phyloP scores from a whole-genome alignment of 2,113 vertebrate species.

The Pseudorhombus dupliciocellatus region DNA sequence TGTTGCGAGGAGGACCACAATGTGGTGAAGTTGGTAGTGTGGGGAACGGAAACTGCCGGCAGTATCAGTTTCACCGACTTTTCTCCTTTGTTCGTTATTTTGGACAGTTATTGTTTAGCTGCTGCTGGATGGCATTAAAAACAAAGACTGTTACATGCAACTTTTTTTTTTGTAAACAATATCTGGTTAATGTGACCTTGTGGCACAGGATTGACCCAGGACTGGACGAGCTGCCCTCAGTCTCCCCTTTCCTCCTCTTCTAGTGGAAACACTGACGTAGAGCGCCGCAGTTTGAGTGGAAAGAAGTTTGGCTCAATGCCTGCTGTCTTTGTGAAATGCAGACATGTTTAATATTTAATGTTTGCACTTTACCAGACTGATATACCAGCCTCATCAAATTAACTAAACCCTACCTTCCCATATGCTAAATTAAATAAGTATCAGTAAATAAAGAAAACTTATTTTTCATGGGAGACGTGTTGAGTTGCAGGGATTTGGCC shows the following conservation, averaged over 20 bases:
- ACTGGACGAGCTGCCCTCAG: slow-evolving; percentile 19
- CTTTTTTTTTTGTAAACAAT: slow-evolving; percentile 11
- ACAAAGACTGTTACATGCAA: slow-evolving; percentile 1
- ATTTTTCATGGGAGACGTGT: background rate
- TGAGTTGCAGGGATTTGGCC: background rate
- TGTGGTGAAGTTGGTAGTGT: background rate
- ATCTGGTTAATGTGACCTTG: slow-evolving; percentile 44
- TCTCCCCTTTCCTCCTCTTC: background rate
- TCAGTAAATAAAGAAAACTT: background rate
- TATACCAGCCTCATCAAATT: background rate
- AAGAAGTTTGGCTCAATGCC: background rate
- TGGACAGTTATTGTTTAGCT: background rate
- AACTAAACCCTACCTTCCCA: background rate
- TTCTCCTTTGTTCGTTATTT: slow-evolving; percentile 9
- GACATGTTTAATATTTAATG: background rate
- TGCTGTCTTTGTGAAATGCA: background rate
- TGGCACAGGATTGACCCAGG: slow-evolving; percentile 7
- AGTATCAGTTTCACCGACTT: background rate
- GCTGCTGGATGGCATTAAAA: background rate
- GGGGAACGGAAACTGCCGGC: background rate
- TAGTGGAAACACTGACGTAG: background rate
- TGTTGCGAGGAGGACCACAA: background rate
- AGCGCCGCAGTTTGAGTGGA: background rate
- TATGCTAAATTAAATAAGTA: background rate
- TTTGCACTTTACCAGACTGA: background rate